phyloP scores from a whole-genome alignment of 2,113 vertebrate genomes.

The Gambusia holbrooki region DNA sequence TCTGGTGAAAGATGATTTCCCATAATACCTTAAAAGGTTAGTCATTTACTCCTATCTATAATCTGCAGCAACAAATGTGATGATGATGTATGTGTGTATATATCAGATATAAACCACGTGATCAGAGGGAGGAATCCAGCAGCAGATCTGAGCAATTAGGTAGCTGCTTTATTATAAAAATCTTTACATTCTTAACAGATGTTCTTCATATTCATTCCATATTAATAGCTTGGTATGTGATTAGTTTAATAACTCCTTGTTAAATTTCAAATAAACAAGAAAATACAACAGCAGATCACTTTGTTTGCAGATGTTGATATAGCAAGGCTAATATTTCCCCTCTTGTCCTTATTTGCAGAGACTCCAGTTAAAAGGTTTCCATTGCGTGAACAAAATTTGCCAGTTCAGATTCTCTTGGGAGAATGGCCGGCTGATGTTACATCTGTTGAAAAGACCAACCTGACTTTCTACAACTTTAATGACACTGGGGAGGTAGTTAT shows the following conservation, averaged over 20 bases:
- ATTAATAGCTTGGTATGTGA: background rate
- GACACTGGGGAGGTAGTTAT: constrained; percentile 3
- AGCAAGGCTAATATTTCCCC: background rate
- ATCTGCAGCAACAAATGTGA: too few species aligned
- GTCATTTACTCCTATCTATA: too few species aligned
- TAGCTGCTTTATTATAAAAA: too few species aligned
- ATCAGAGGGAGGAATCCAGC: background rate
- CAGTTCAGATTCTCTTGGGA: constrained; percentile 29
- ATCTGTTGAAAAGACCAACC: constrained; percentile 12
- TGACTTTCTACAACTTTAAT: constrained; percentile 41
- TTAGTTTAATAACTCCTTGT: too few species aligned
- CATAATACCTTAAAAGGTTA: too few species aligned
- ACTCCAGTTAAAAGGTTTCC: background rate
- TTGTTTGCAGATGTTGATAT: background rate
- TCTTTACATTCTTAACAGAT: too few species aligned
- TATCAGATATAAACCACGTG: background rate
- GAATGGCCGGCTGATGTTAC: background rate
- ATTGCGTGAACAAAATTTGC: background rate
- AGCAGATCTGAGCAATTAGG: too few species aligned
- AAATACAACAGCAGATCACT: background rate
- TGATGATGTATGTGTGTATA: too few species aligned
- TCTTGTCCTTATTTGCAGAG: constrained; percentile 21
- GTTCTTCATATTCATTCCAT: background rate
- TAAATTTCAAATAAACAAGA: background rate
- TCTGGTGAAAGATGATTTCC: too few species aligned